Evolutionary conservation across 2,797 vertebrate genomes (phyloP).

Genomic region (Darevskia mixta): DNA sequence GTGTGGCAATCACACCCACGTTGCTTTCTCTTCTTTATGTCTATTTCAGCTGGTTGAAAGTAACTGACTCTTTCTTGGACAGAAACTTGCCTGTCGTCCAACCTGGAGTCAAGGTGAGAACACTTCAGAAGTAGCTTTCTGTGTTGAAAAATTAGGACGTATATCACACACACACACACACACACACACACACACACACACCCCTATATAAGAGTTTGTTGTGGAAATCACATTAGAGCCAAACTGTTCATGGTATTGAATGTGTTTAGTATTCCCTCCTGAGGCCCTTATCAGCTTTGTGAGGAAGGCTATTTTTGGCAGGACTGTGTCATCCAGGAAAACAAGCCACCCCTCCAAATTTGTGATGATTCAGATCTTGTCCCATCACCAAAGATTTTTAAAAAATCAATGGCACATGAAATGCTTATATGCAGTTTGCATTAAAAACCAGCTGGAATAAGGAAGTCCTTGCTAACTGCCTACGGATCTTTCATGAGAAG

Average conservation of each 20-base stretch:
- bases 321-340: not conserved
- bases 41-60: constrained; percentile 90
- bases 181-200: too few species aligned
- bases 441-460: not conserved
- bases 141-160: not conserved
- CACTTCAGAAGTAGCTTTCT: constrained; percentile 11
- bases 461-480: not conserved
- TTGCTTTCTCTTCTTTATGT: constrained; percentile 15
- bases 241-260: not conserved
- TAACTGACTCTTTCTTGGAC: constrained; percentile 90
- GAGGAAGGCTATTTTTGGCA: too few species aligned
- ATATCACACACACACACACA: not conserved
- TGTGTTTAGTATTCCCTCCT: not conserved
- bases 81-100: constrained; percentile 90
- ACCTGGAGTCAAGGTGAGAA: constrained; percentile 90
- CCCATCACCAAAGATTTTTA: not conserved
- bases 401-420: too few species aligned
- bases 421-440: too few species aligned
- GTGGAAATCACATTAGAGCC: not conserved
- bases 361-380: not conserved
- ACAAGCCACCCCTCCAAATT: not conserved
- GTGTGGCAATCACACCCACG: not conserved
- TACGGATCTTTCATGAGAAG: not conserved
- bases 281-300: not conserved
- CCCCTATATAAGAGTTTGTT: not conserved